A percentile compares a stretch with the other conserved stretches of the same genome.
These are phyloP conservation scores for Rhimphoctona megacephalus DNA, from an alignment of 2,888 invertebrate species.

Conservation along the genomic window DNA sequence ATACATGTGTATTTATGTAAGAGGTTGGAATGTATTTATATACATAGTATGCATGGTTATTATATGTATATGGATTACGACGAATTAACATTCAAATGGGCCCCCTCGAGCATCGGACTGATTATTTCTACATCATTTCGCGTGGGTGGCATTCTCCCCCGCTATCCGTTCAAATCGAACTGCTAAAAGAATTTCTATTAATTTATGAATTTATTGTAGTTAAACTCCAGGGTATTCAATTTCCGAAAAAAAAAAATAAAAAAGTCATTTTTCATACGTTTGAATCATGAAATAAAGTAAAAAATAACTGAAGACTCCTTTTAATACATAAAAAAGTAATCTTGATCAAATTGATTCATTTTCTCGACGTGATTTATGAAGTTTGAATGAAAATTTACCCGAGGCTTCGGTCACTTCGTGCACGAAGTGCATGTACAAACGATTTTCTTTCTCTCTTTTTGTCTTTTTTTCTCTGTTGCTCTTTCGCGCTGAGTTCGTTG, in stretches of 20 bases:
- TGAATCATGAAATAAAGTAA: background rate
- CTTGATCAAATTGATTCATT: conserved; percentile 41
- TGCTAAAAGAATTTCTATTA: background rate
- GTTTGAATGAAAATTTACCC: conserved; percentile 35
- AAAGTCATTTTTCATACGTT: background rate
- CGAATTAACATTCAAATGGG: conserved; percentile 63
- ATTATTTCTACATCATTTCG: conserved; percentile 58
- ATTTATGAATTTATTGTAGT: background rate
- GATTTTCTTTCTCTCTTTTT: conserved; percentile 5
- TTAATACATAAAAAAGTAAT: background rate
- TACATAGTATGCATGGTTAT: background rate
- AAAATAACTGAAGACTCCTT: background rate
- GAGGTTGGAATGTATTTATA: background rate
- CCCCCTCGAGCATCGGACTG: conserved; percentile 46
- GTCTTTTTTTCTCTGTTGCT: background rate
- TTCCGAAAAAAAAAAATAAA: background rate
- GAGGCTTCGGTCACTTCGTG: conserved; percentile 47
- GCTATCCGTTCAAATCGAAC: conserved; percentile 3
- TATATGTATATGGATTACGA: conserved; percentile 8
- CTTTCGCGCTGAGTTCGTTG: conserved; percentile 67
- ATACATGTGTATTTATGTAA: background rate
- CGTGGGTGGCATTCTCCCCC: conserved; percentile 44
- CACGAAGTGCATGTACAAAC: conserved; percentile 30
- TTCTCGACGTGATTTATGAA: conserved; percentile 37
- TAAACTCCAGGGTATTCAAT: background rate